Percentiles rank a stretch among this genome's conserved stretches.
These are phyloP conservation scores for Oegoconia quadripuncta DNA, from an alignment of 2,888 invertebrate species.

Conservation along the genomic window DNA sequence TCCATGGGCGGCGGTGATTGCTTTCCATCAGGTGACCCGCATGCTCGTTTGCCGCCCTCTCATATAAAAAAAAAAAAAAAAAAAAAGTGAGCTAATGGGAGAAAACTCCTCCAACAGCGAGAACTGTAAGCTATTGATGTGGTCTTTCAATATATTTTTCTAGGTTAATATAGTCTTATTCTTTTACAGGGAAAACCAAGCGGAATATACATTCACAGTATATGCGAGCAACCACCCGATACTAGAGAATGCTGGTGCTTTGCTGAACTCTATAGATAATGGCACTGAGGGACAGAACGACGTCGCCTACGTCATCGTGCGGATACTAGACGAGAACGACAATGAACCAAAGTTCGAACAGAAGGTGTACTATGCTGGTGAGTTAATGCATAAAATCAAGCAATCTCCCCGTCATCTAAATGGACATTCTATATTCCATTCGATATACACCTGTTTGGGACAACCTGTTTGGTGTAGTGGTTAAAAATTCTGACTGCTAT, in stretches of 20 bases:
- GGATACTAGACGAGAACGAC: constrained; percentile 90
- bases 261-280: constrained; percentile 61
- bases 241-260: constrained; percentile 74
- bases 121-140: background rate
- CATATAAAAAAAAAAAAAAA: too few relatives aligned
- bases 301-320: constrained; percentile 84
- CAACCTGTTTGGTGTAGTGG: too few relatives aligned
- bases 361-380: constrained; percentile 82
- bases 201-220: constrained; percentile 86
- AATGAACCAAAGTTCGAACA: constrained; percentile 87
- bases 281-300: constrained; percentile 73
- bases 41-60: too few relatives aligned
- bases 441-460: too few relatives aligned
- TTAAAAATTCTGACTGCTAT: too few relatives aligned
- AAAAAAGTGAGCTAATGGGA: too few relatives aligned
- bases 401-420: too few relatives aligned
- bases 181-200: constrained; percentile 82
- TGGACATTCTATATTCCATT: too few relatives aligned
- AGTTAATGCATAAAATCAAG: too few relatives aligned
- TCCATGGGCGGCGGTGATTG: too few relatives aligned
- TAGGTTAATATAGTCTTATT: constrained; percentile 1
- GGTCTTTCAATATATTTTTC: background rate
- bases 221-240: constrained; percentile 92
- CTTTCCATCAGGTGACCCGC: too few relatives aligned
- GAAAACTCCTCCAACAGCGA: too few relatives aligned